Evolutionary conservation across 1,140 invertebrate species (phyloP), one percentile per base, ranked within the genome.

Genomic region (Myzus persicae): DNA sequence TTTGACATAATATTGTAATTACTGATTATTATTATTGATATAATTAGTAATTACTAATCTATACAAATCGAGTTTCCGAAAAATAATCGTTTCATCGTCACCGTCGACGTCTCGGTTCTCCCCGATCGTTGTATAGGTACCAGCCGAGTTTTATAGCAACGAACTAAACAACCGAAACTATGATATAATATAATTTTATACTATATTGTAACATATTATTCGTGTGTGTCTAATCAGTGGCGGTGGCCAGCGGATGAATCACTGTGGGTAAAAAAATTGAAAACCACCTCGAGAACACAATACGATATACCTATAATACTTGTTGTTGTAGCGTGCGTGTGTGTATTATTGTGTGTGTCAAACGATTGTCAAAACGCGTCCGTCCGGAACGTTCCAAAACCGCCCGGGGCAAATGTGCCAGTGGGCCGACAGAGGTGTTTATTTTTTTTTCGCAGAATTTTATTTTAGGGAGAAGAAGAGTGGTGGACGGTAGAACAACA

Each of bases 391-490:
- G 54, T 90, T 31, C 9, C 3, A 67, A 90, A 59, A 51, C 51
- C 38, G 26, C 51, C 51, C n/a, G 54, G 54, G 54, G 40, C 51
- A 67, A 54, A 90, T 6, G 48, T 44, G 22, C 54, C 54, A 67
- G 40, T 59, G 54, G 40, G 59, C 46, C 90, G 90, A 91, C 90
- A 42, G 59, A 91, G 90, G 26, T 76, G 59, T 91, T 48, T 85
- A 26, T 84, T 85, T 85, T 90, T 91, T 91, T 91, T 81, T 67
- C 38, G 31, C 84, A 46, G 82, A 42, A 44, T 87, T 44, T 44
- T 44, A n/a, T 44, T 87, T 44, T 7, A 14, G 22, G 24, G 9
- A 26, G 2, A 9, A 84, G 8, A 84, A 84, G 22, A 42, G 8
- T 26, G 8, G 38, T 11, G 14, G 22, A 84, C 31, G n/a, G 31